phyloP scores from a whole-genome alignment of 2,113 vertebrate genomes.

The Nanger granti region DNA sequence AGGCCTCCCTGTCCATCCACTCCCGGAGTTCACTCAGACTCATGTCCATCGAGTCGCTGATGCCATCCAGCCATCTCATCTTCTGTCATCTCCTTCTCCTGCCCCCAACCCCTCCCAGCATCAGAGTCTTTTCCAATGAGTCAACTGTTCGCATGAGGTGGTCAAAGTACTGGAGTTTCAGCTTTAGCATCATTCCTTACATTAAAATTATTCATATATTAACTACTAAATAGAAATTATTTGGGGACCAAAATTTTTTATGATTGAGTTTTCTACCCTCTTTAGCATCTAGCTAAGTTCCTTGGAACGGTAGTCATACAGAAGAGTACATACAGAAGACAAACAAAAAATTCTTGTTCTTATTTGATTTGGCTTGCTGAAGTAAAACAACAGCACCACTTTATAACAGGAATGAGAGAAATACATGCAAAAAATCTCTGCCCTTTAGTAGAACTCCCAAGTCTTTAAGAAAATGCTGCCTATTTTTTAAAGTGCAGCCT shows the following conservation, averaged over 20 bases:
- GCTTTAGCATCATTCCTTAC: not conserved
- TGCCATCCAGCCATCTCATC: too few relatives aligned
- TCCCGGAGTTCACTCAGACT: too few relatives aligned
- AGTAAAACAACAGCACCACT: not conserved
- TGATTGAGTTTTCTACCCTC: not conserved
- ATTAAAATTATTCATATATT: not conserved
- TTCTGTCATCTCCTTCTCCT: too few relatives aligned
- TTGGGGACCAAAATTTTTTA: not conserved
- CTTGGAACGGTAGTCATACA: not conserved
- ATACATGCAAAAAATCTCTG: not conserved
- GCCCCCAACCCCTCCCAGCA: too few relatives aligned
- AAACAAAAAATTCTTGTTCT: not conserved
- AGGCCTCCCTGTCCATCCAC: too few relatives aligned
- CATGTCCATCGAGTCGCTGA: too few relatives aligned
- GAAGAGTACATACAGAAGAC: not conserved
- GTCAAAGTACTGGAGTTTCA: too few relatives aligned
- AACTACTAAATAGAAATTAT: not conserved
- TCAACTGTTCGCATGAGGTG: too few relatives aligned
- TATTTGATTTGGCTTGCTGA: not conserved
- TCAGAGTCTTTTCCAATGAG: too few relatives aligned
- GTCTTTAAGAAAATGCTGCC: not conserved
- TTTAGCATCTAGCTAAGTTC: not conserved
- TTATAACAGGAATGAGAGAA: not conserved
- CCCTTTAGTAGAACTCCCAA: not conserved
- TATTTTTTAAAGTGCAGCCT: slow-evolving; percentile 9